These are phyloP conservation scores for Lepisosteus osseus DNA, from an alignment of 2,113 vertebrate species.

Conservation along the genomic window DNA sequence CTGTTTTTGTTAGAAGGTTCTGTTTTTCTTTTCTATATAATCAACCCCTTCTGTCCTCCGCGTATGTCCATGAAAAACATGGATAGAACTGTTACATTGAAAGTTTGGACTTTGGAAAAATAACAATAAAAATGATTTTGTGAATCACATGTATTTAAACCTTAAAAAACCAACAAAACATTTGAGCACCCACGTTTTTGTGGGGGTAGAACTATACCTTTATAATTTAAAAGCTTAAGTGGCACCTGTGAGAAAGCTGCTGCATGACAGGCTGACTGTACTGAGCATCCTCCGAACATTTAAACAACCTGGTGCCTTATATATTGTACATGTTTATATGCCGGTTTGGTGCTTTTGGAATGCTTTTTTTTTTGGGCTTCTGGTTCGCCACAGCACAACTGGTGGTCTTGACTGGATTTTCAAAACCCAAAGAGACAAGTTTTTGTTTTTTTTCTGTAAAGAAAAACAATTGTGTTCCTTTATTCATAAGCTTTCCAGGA, in stretches of 20 bases:
- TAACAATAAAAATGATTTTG: constrained; percentile 51
- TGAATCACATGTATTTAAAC: constrained; percentile 73
- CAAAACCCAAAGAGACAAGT: constrained; percentile 33
- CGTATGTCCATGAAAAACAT: constrained; percentile 37
- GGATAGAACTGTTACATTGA: constrained; percentile 51
- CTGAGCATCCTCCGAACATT: constrained; percentile 72
- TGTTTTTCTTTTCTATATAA: constrained; percentile 47
- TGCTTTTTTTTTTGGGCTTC: constrained; percentile 59
- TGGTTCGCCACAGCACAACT: constrained; percentile 53
- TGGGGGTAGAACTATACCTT: constrained; percentile 33
- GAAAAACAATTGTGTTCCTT: constrained; percentile 38
- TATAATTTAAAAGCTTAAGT: constrained; percentile 52
- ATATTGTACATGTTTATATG: constrained; percentile 75
- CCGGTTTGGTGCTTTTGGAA: constrained; percentile 73
- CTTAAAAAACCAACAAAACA: constrained; percentile 58
- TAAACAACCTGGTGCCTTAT: constrained; percentile 78
- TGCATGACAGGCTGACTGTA: constrained; percentile 68
- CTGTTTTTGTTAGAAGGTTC: constrained; percentile 41
- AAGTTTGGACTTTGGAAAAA: constrained; percentile 46
- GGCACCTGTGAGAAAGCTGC: constrained; percentile 61
- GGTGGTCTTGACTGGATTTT: constrained; percentile 51
- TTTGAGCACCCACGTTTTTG: constrained; percentile 65
- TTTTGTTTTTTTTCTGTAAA: constrained; percentile 25
- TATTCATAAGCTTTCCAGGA: constrained; percentile 57
- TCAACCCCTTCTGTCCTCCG: constrained; percentile 33